Evolutionary conservation across 2,888 invertebrate genomes (phyloP).

Genomic region (Hypselothyrea guttata): DNA sequence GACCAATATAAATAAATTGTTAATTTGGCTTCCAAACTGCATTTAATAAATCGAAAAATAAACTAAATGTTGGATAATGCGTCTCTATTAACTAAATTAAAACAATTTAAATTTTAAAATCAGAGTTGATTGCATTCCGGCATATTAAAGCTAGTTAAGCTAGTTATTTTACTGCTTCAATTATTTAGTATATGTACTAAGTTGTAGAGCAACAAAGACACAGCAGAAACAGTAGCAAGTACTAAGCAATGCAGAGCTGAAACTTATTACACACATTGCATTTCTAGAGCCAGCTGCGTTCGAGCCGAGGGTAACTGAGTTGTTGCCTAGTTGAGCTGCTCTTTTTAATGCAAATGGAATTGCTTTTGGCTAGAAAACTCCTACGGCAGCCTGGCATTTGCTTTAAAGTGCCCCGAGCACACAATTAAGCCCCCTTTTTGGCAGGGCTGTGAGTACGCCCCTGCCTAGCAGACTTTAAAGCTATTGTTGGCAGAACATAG

Average conservation of each 20-base stretch:
- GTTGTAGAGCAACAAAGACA: slow-evolving; percentile 4
- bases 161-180: neutral
- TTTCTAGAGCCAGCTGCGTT: slow-evolving; percentile 10
- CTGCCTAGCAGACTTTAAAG: slow-evolving; percentile 12
- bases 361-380: slow-evolving; percentile 46
- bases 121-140: slow-evolving; percentile 1
- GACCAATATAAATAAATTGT: too few relatives aligned
- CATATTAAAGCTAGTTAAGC: too few relatives aligned
- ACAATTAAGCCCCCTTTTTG: too few relatives aligned
- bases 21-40: too few relatives aligned
- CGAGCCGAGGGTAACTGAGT: neutral
- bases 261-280: slow-evolving; percentile 2
- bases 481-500: slow-evolving; percentile 47
- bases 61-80: too few relatives aligned
- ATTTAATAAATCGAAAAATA: too few relatives aligned
- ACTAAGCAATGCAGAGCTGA: slow-evolving; percentile 10
- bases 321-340: neutral
- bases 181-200: slow-evolving; percentile 17
- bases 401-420: slow-evolving; percentile 5
- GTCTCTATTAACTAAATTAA: too few relatives aligned
- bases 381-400: slow-evolving; percentile 12
- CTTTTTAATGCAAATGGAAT: slow-evolving; percentile 47
- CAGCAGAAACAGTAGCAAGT: slow-evolving; percentile 10
- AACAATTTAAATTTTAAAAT: too few relatives aligned
- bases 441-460: slow-evolving; percentile 4